A percentile compares a stretch with the other conserved stretches of the same genome.
Evolutionary conservation across 2,113 vertebrate species (phyloP).

Genomic region (Ariopsis seemanni): DNA sequence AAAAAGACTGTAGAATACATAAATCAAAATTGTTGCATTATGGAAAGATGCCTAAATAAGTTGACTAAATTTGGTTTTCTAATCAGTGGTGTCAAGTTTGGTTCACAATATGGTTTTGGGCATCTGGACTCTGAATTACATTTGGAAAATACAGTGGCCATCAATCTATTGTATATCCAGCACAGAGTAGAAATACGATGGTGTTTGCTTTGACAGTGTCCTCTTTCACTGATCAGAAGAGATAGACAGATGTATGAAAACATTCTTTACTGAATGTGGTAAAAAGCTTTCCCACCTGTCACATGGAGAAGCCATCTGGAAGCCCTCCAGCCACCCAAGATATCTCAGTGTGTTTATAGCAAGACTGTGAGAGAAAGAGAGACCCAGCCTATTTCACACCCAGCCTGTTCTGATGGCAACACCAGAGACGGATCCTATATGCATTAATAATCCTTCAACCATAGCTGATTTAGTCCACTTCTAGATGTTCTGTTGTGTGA

Average conservation of each 20-base stretch:
- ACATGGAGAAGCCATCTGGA: slow-evolving; percentile 65
- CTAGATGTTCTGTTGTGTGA: background rate
- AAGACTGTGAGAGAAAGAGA: slow-evolving; percentile 32
- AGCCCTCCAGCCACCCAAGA: slow-evolving; percentile 50
- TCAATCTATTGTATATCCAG: background rate
- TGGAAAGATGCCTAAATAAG: slow-evolving; percentile 9
- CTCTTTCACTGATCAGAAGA: slow-evolving; percentile 16
- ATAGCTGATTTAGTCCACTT: background rate
- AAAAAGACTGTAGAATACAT: background rate
- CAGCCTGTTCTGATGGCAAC: background rate
- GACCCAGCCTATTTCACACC: background rate
- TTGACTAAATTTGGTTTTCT: background rate
- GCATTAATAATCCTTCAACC: background rate
- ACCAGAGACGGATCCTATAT: background rate
- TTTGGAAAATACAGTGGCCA: background rate
- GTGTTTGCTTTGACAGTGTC: background rate
- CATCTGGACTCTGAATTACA: background rate
- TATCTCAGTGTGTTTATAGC: slow-evolving; percentile 62
- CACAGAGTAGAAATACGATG: background rate
- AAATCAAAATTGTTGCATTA: slow-evolving; percentile 12
- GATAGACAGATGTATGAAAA: background rate
- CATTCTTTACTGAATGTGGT: slow-evolving; percentile 43
- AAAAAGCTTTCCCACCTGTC: slow-evolving; percentile 48
- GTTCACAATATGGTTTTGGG: background rate
- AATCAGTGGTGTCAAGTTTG: background rate